Percentiles rank a stretch among this genome's conserved stretches.
Conservation (phyloP, 2,797 vertebrate species). For the Gouania willdenowi region DNA sequence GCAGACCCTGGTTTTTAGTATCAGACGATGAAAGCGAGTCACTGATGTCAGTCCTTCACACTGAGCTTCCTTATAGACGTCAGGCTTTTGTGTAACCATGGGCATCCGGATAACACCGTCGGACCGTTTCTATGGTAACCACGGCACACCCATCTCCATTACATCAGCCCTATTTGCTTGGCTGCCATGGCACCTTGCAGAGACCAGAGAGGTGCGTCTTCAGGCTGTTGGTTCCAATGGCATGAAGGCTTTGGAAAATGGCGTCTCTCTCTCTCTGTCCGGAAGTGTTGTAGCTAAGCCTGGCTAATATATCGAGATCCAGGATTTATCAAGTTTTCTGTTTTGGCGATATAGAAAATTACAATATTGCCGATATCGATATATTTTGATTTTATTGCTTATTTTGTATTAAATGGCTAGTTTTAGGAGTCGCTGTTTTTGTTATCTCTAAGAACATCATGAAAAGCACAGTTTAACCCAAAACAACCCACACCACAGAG, state of each 20-base stretch:
- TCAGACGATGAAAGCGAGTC: constrained; percentile 39
- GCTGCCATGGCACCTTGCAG: constrained; percentile 58
- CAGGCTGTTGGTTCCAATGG: constrained; percentile 31
- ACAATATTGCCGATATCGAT: no score
- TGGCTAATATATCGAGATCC: constrained; percentile 1
- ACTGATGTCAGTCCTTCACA: constrained; percentile 38
- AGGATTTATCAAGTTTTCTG: background rate
- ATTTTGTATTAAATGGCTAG: no score
- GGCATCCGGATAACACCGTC: constrained; percentile 48
- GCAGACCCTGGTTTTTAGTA: constrained; percentile 25
- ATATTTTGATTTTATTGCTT: no score
- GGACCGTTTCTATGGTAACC: constrained; percentile 70
- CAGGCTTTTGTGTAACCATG: constrained; percentile 41
- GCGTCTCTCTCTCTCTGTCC: constrained; percentile 19
- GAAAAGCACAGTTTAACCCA: no score
- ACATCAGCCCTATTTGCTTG: constrained; percentile 59
- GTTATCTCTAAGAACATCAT: no score
- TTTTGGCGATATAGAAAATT: no score
- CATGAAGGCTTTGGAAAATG: constrained; percentile 42
- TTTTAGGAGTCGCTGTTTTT: no score
- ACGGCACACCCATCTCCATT: constrained; percentile 71
- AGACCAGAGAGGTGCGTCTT: constrained; percentile 32
- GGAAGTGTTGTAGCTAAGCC: constrained; percentile 4
- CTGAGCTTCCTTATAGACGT: constrained; percentile 6
- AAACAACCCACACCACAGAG: no score